Base-by-base conservation (phyloP, 2,888 invertebrate genomes). In the Coelogynopora nodosa region DNA sequence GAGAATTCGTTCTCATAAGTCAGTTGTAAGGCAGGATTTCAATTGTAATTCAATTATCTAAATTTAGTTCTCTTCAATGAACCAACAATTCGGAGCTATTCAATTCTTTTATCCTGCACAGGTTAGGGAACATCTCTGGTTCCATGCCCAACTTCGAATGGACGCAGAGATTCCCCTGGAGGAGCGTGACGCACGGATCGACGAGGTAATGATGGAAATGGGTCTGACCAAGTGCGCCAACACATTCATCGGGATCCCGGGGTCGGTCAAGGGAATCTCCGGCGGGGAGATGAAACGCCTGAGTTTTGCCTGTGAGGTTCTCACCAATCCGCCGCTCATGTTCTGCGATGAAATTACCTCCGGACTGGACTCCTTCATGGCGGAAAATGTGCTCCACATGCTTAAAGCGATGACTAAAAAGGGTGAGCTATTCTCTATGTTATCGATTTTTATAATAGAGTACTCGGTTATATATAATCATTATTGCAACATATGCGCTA, bases 251-350 rank as follows among this genome's bases (percentile, higher is more conserved):
- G 98, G 98, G 0, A 94, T 95, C 82, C 0, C 84, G 2, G 67
- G 87, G 67, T 30, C 88, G 18, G 97, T 97, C 0, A 96, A 96
- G 93, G 97, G 97, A 0, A 95, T 98, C 87, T 97, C 97, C 0
- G 98, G 98, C 0, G 98, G 98, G 0, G 98, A 98, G 93, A 95
- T 95, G 94, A 97, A 97, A 91, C 93, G 98, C 87, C 93, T 98
- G 13, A 95, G 97, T 0, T 97, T 99, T 91, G 98, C 98, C 26
- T 95, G 97, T n/a, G 98, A 98, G 83, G 30, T 88, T 10, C 26
- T 86, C 67, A 86, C 84, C 18, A 87, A 86, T 29, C 86, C 86
- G 13, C 86, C 86, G 26, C 26, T 86, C n/a, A 86, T 86, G 86
- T 86, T 86, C 28, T 85, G 85, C 67, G 86, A 86, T 30, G 86